These are phyloP conservation scores for Aurelia aurita complex sp. Pacific DNA, from an alignment of 30 jellyfish, hydroid and myxozoan genomes.

Conservation along the genomic window DNA sequence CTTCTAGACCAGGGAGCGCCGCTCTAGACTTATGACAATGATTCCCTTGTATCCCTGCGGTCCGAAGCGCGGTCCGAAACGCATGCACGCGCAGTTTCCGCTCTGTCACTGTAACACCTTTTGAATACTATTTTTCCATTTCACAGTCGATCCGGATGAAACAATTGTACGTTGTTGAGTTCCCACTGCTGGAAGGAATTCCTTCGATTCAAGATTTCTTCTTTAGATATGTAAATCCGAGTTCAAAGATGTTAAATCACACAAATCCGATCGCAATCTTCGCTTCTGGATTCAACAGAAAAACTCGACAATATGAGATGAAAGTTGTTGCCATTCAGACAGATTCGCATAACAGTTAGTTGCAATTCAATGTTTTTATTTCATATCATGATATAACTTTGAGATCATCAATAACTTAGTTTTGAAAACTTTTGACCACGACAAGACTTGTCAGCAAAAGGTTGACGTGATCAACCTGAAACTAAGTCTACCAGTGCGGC, in stretches of 20 bases:
- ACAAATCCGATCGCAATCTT: conserved; percentile 11
- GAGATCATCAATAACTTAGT: too few relatives aligned
- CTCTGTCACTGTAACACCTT: too few relatives aligned
- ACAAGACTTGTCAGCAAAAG: too few relatives aligned
- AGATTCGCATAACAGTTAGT: neutral
- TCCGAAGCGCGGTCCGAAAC: too few relatives aligned
- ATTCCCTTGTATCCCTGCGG: too few relatives aligned
- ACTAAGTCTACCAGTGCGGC: too few relatives aligned
- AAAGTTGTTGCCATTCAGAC: conserved; percentile 21
- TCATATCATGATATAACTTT: too few relatives aligned
- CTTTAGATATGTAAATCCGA: neutral
- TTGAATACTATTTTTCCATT: neutral
- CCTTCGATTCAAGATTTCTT: neutral
- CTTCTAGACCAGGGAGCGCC: too few relatives aligned
- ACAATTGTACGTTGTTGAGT: conserved; percentile 15
- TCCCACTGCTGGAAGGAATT: conserved; percentile 10
- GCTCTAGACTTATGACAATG: too few relatives aligned
- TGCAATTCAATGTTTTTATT: neutral
- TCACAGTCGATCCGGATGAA: neutral
- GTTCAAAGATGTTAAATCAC: neutral
- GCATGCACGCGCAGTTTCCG: too few relatives aligned
- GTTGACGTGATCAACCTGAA: too few relatives aligned
- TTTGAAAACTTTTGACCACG: too few relatives aligned
- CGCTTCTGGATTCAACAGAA: neutral
- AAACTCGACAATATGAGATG: neutral